Evolutionary conservation across 2,888 invertebrate species (phyloP), one percentile per base, ranked within the genome.

Genomic region (Morpho deidamia): DNA sequence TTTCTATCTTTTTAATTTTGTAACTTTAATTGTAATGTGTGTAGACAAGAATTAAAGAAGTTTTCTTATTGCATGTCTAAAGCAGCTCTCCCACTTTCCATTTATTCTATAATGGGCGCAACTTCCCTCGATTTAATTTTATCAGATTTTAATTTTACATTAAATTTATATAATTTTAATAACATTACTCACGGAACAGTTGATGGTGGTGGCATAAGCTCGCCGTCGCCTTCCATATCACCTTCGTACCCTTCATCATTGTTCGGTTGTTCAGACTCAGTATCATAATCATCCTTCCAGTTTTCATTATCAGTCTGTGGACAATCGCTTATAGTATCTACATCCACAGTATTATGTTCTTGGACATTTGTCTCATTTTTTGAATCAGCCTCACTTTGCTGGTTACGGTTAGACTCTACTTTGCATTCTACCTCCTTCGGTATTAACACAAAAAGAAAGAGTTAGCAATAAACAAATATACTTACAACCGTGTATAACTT

Each of bases 141-240:
- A n/a, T n/a, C n/a, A n/a, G n/a, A n/a, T n/a, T n/a, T n/a, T n/a
- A n/a, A n/a, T n/a, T n/a, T n/a, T n/a, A n/a, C n/a, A n/a, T n/a
- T 23, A 23, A 23, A 5, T 23, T 23, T 23, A 1, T 23, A 23
- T 23, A 23, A 23, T 23, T 23, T 23, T 1, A 23, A 33, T 11
- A 33, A 9, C 42, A 9, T 40, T 38, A 51, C 87, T 83, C 66
- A 87, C 87, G 84, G 90, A 11, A 93, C 91, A 35, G 88, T 76
- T 56, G 94, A 92, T 0, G 97, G 97, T 2, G 97, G 97, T 1
- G 97, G 97, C 97, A 97, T 97, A 34, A 96, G 91, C 51, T 93
- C 92, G 3, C 93, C 92, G 70, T 96, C 96, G 41, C 92, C 91
- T 65, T 91, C 91, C 77, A 88, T 89, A 56, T 88, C 86, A 2